A percentile compares a stretch with the other conserved stretches of the same genome.
These are phyloP conservation scores for Salminus brasiliensis DNA, from an alignment of 2,113 vertebrate genomes.

Conservation along the genomic window DNA sequence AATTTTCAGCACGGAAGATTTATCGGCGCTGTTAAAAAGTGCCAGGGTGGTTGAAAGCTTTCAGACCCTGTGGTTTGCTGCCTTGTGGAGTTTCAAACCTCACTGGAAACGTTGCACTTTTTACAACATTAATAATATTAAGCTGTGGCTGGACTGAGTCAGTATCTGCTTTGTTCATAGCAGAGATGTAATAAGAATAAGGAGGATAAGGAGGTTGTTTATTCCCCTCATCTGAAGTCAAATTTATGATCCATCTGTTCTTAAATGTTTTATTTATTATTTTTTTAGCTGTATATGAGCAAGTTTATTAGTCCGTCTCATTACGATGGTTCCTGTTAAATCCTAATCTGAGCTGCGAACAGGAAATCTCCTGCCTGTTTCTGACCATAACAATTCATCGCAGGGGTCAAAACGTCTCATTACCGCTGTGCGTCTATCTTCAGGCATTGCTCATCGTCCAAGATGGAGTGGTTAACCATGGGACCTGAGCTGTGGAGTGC, in stretches of 20 bases:
- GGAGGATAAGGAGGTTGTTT: neutral
- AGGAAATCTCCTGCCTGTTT: neutral
- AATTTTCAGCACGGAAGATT: slow-evolving; percentile 16
- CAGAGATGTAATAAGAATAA: neutral
- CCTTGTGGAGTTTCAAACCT: slow-evolving; percentile 10
- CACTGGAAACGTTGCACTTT: slow-evolving; percentile 12
- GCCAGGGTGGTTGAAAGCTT: neutral
- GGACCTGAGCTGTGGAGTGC: neutral
- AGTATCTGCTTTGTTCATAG: slow-evolving; percentile 3
- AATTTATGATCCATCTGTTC: neutral
- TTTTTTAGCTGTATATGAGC: neutral
- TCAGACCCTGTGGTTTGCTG: slow-evolving; percentile 13
- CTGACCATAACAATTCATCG: neutral
- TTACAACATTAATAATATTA: slow-evolving; percentile 15
- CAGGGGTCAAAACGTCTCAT: neutral
- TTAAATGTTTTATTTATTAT: neutral
- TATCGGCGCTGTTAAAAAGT: slow-evolving; percentile 10
- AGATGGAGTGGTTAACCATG: neutral
- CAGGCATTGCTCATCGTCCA: neutral
- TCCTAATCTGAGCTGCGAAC: neutral
- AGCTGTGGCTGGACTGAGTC: neutral
- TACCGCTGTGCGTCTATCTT: neutral
- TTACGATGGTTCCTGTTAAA: neutral
- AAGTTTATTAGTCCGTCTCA: neutral
- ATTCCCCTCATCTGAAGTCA: neutral